Conservation (phyloP, 2,797 vertebrate genomes). For the Sphenodon punctatus region DNA sequence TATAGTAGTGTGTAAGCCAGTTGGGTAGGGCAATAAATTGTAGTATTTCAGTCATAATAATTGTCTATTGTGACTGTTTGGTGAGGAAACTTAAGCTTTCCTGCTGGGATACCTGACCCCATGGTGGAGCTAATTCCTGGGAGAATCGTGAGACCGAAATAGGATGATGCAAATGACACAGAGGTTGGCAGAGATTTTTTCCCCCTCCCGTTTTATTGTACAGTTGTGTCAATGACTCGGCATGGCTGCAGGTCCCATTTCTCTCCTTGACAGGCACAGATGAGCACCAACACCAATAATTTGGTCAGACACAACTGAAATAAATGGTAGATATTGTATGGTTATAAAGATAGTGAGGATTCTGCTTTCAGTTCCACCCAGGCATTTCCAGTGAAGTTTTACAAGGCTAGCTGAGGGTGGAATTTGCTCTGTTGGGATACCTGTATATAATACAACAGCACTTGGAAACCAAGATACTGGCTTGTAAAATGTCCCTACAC, state of each 20-base stretch:
- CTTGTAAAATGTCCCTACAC: no score
- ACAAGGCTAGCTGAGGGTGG: not conserved
- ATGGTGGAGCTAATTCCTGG: no score
- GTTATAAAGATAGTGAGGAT: not conserved
- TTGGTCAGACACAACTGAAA: not conserved
- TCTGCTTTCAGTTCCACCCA: not conserved
- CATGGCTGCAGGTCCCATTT: not conserved
- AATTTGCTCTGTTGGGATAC: not conserved
- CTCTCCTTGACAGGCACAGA: not conserved
- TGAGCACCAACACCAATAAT: not conserved
- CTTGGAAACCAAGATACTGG: not conserved
- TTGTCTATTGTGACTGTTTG: no score
- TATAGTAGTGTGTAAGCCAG: no score
- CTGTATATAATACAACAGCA: not conserved
- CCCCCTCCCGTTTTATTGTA: not conserved
- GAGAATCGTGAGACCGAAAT: not conserved
- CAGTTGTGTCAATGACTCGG: not conserved
- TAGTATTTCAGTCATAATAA: no score
- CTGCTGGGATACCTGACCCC: no score
- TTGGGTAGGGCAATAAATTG: no score
- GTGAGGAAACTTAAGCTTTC: no score
- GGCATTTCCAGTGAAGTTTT: not conserved
- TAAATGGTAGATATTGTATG: not conserved
- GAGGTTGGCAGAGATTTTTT: not conserved
- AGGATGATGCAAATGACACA: fast-evolving